Base-by-base conservation (phyloP, 2,888 invertebrate species). In the Holacanthella duospinosa region DNA sequence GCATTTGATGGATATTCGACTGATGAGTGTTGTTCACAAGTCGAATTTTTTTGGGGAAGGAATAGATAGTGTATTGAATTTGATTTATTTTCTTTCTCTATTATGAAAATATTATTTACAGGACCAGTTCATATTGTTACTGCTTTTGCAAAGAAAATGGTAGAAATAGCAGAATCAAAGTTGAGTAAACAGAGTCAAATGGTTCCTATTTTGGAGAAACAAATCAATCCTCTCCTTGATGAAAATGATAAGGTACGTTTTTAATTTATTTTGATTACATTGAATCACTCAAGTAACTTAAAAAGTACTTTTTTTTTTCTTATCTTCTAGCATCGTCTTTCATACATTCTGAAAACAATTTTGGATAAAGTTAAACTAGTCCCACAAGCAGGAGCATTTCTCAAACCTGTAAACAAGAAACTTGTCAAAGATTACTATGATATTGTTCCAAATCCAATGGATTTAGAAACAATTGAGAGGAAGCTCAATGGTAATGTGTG, bases 351-450 rank as follows among this genome's bases (percentile, higher is more conserved):
- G 60, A 91, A 29, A 16, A 55, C 88, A 43, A 81, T 96, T 56
- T 88, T 89, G 62, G 87, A 89, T 19, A 89, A 89, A 76, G 78
- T 96, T 70, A 94, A 93, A 76, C 81, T 86, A 0, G 86, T 91
- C 84, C 84, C 87, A 0, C 93, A 93, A 76, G 90, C 94, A 25
- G 95, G 93, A 88, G 94, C 95, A 0, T 99, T 99, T 84, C 82
- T 93, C 64, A 92, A 93, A 74, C 96, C 96, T 0, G 99, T 99
- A 1, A 97, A 96, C 77, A 93, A 93, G 77, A 97, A 96, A 76
- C 83, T 87, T 71, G 89, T 94, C 2, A 92, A 92, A 74, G 93
- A 93, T 77, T 99, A 99, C 78, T 97, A 97, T 77, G 89, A 82
- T 26, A 85, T 93, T 53, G 89, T 99, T 64, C 89, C 89, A 77